Conservation (phyloP, 2,888 invertebrate species). For the Pyrgus malvae region DNA sequence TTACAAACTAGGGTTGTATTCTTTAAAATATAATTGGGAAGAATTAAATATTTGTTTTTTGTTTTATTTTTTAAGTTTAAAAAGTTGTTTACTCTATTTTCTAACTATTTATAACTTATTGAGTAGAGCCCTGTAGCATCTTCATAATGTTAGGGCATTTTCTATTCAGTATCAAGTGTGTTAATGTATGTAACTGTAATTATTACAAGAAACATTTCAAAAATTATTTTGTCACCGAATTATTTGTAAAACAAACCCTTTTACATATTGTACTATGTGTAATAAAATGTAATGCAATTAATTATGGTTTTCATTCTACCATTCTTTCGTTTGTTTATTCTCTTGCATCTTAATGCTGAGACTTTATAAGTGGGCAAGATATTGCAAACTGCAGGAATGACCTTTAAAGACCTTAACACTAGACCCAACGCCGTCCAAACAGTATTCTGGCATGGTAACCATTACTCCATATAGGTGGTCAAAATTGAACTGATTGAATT, state of each 20-base stretch:
- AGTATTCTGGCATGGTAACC: no score
- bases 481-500: no score
- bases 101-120: neutral
- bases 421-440: no score
- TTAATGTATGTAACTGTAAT: neutral
- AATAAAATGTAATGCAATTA: slow-evolving; percentile 35
- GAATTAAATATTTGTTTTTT: neutral
- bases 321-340: slow-evolving; percentile 20
- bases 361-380: no score
- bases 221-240: slow-evolving; percentile 32
- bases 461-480: no score
- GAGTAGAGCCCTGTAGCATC: slow-evolving; percentile 6
- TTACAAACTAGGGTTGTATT: neutral
- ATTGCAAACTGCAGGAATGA: no score
- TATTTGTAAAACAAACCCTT: slow-evolving; percentile 35
- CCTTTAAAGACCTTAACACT: no score
- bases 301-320: no score
- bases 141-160: neutral
- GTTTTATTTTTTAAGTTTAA: neutral
- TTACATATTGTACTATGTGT: slow-evolving; percentile 36
- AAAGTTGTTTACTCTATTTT: neutral
- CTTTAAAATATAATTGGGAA: neutral
- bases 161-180: neutral
- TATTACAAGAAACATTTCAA: slow-evolving; percentile 2
- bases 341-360: neutral